Evolutionary conservation across 2,113 vertebrate species (phyloP).

Genomic region (Candoia aspera): DNA sequence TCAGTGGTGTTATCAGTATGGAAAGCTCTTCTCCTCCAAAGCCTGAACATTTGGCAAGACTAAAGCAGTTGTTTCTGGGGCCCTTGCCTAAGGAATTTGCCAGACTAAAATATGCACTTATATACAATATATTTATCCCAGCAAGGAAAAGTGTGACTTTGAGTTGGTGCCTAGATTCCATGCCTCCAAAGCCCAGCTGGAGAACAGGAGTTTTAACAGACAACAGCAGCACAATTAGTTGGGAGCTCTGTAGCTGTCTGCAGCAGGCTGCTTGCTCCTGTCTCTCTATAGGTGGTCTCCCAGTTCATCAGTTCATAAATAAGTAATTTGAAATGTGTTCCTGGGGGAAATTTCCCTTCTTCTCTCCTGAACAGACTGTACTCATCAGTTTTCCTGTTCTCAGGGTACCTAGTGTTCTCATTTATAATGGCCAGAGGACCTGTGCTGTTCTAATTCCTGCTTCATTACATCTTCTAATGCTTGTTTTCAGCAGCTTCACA

Average conservation of each 20-base stretch:
- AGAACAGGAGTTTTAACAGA: conserved; percentile 81
- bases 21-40: neutral
- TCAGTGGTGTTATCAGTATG: neutral
- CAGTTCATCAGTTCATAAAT: conserved; percentile 91
- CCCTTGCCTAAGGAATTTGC: conserved; percentile 65
- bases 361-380: conserved; percentile 84
- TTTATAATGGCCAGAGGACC: conserved; percentile 87
- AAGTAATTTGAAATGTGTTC: conserved; percentile 89
- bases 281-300: conserved; percentile 85
- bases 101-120: conserved; percentile 74
- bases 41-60: conserved; percentile 31
- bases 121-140: conserved; percentile 70
- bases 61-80: conserved; percentile 61
- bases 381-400: conserved; percentile 83
- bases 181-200: conserved; percentile 81
- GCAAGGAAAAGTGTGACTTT: conserved; percentile 75
- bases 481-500: conserved; percentile 77
- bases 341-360: conserved; percentile 84
- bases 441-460: conserved; percentile 82
- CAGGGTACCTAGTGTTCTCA: conserved; percentile 85
- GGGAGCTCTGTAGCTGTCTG: conserved; percentile 81
- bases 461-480: conserved; percentile 83
- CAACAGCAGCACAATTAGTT: conserved; percentile 84
- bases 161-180: conserved; percentile 77
- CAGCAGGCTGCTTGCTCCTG: conserved; percentile 77